Evolutionary conservation across 23 tunicate genomes (phyloP), one percentile per base, ranked within the genome.

Genomic region (Styela plicata): DNA sequence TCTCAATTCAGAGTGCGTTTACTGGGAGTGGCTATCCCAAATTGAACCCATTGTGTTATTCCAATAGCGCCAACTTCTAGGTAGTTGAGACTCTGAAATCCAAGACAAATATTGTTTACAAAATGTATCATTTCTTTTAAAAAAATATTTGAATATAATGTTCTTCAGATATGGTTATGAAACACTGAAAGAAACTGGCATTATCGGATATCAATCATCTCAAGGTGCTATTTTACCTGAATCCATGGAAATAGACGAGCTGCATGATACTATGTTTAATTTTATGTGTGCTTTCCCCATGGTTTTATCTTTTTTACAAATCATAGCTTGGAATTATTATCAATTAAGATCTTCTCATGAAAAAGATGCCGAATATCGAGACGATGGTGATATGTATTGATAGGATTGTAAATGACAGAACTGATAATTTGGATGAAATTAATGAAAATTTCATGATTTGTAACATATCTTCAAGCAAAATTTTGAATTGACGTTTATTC

Each of bases 101-200:
- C n/a, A n/a, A n/a, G n/a, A n/a, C n/a, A n/a, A n/a, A n/a, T n/a
- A n/a, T n/a, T n/a, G n/a, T n/a, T n/a, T n/a, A n/a, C n/a, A n/a
- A n/a, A n/a, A n/a, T n/a, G n/a, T n/a, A n/a, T n/a, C n/a, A n/a
- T n/a, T n/a, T n/a, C n/a, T n/a, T n/a, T n/a, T n/a, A n/a, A n/a
- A n/a, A n/a, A n/a, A n/a, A n/a, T n/a, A n/a, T n/a, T n/a, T n/a
- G n/a, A n/a, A n/a, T n/a, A n/a, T n/a, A n/a, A n/a, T n/a, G n/a
- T 44, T 73, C 34, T 28, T 13, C 68, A 92, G 97, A 30, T 92
- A 73, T 62, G 89, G 89, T 24, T 92, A 92, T 63, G 92, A 92
- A 21, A 24, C 76, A 2, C 26, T 92, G 69, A 92, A 87, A 62
- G 83, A 79, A n/a, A 22, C 85, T 27, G 66, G 3, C 24, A 70